These are phyloP conservation scores for Dicaeum eximium DNA, from an alignment of 2,113 vertebrate species.

Conservation along the genomic window DNA sequence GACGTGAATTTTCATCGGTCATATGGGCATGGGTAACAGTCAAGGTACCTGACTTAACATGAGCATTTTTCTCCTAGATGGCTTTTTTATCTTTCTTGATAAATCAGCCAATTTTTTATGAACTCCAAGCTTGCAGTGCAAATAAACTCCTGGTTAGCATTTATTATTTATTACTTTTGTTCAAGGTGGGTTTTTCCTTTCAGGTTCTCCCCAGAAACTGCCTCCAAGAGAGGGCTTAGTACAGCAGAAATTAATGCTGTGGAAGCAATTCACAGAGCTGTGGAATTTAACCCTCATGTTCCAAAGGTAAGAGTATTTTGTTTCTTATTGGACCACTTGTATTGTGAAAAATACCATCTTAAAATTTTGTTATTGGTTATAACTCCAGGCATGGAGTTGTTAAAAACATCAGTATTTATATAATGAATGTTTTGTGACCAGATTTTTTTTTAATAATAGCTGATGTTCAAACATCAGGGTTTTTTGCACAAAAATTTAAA, in stretches of 20 bases:
- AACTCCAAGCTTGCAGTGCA: background rate
- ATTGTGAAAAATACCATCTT: background rate
- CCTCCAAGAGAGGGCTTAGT: constrained; percentile 94
- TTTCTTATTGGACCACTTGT: background rate
- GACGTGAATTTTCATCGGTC: background rate
- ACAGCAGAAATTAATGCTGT: constrained; percentile 98
- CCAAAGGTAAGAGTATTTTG: constrained; percentile 85
- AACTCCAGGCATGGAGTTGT: background rate
- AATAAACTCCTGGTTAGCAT: background rate
- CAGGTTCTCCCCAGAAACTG: constrained; percentile 97
- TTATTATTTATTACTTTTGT: background rate
- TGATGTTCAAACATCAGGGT: background rate
- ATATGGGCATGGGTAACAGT: background rate
- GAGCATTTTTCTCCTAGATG: background rate
- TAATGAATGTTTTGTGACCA: background rate
- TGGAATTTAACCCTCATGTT: constrained; percentile 99
- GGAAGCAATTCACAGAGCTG: constrained; percentile 98
- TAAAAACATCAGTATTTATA: background rate
- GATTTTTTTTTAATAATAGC: background rate
- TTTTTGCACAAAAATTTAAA: background rate
- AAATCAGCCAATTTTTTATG: background rate
- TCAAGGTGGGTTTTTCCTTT: constrained; percentile 17
- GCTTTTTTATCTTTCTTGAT: background rate
- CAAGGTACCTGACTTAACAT: background rate
- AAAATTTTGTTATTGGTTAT: background rate